Percentiles rank a stretch among this genome's conserved stretches.
These are phyloP conservation scores for Actenoides hombroni DNA, from an alignment of 2,113 vertebrate species.

Conservation along the genomic window DNA sequence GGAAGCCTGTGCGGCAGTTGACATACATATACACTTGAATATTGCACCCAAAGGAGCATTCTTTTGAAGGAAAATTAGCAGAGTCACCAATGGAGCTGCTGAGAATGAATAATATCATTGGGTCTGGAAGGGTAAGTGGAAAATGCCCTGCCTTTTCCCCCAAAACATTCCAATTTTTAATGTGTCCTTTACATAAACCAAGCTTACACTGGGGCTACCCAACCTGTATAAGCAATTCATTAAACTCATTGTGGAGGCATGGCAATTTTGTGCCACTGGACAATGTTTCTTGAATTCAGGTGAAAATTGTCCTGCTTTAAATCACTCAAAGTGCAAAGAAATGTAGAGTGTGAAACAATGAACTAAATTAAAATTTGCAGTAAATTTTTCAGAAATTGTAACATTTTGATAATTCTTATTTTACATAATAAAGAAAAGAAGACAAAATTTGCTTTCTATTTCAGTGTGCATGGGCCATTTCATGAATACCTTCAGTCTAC, in stretches of 20 bases:
- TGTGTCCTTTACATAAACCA: background rate
- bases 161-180: slow-evolving; percentile 4
- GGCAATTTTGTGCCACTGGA: background rate
- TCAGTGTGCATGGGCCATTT: background rate
- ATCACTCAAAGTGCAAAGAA: background rate
- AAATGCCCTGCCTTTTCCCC: slow-evolving; percentile 1
- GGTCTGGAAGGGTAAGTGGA: slow-evolving; percentile 35
- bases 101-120: slow-evolving; percentile 44
- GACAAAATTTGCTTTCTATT: background rate
- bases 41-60: slow-evolving; percentile 46
- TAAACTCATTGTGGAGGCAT: background rate
- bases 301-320: background rate
- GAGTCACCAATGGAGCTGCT: background rate
- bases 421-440: background rate
- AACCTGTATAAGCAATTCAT: background rate
- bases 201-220: background rate
- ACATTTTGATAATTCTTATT: background rate
- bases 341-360: background rate
- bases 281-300: background rate
- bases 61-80: slow-evolving; percentile 17
- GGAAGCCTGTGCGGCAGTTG: background rate
- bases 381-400: background rate
- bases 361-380: background rate
- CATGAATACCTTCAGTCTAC: background rate
- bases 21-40: slow-evolving; percentile 28